A percentile compares a stretch with the other conserved stretches of the same genome.
phyloP scores from a whole-genome alignment of 2,797 vertebrate species.

The Siniperca scherzeri region DNA sequence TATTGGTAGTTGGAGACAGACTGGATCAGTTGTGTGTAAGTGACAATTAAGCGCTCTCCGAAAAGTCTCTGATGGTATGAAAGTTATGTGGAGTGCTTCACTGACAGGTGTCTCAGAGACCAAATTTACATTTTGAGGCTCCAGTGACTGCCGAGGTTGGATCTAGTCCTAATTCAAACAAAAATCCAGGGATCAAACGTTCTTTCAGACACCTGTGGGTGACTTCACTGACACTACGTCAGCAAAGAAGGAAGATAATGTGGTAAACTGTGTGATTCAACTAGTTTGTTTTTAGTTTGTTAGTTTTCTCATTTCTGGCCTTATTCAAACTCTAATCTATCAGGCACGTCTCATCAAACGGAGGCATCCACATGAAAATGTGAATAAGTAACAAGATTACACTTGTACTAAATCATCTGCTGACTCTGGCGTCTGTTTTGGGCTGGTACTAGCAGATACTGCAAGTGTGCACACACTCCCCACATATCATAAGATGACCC shows the following conservation, averaged over 20 bases:
- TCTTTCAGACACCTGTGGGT: neutral
- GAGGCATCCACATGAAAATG: neutral
- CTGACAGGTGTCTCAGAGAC: neutral
- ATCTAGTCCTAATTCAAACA: neutral
- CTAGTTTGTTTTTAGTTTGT: neutral
- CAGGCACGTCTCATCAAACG: neutral
- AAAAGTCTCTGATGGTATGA: neutral
- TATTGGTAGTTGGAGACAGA: too few relatives aligned
- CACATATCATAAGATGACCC: conserved; percentile 1
- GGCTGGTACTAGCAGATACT: neutral
- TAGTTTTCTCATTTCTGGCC: neutral
- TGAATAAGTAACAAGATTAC: neutral
- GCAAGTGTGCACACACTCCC: neutral
- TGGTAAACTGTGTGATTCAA: neutral
- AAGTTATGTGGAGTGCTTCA: neutral
- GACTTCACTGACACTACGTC: neutral
- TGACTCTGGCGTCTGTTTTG: neutral
- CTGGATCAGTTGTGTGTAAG: neutral
- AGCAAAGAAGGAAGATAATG: neutral
- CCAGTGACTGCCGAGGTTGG: neutral
- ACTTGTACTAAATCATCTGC: neutral
- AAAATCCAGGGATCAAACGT: neutral
- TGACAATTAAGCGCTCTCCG: neutral
- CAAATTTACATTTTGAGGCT: neutral
- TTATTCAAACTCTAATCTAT: neutral